Percentiles rank a stretch among this genome's conserved stretches.
phyloP scores from a whole-genome alignment of 2,113 vertebrate species.

The Menidia beryllina region DNA sequence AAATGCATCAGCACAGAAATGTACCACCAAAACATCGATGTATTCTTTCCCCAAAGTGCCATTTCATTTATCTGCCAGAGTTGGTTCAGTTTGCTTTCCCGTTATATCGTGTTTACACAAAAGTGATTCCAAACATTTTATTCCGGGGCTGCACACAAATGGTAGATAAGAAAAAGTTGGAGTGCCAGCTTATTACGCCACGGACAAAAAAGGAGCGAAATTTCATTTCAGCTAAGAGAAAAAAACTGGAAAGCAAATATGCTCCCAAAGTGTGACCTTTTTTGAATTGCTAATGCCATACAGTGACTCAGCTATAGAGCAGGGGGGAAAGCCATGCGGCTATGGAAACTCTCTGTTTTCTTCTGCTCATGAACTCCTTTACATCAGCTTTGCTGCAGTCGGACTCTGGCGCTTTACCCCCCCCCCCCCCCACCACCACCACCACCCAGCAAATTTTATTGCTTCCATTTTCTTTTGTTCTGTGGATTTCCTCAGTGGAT shows the following conservation, averaged over 20 bases:
- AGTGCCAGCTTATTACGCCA: conserved; percentile 4
- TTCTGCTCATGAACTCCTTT: conserved; percentile 26
- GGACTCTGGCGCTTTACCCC: not conserved
- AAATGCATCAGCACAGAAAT: conserved; percentile 4
- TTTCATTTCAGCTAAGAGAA: not conserved
- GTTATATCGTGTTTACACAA: conserved; percentile 28
- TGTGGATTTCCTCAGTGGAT: conserved; percentile 57
- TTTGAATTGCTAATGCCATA: not conserved
- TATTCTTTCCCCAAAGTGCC: conserved; percentile 2
- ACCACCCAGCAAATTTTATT: conserved; percentile 50
- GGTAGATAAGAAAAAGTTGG: conserved; percentile 11
- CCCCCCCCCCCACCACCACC: not conserved
- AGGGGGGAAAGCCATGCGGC: not conserved
- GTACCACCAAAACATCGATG: not conserved
- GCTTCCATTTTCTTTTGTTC: conserved; percentile 67
- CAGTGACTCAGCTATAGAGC: conserved; percentile 9
- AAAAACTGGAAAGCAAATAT: not conserved
- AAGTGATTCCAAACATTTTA: conserved; percentile 13
- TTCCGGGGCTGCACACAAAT: conserved; percentile 1
- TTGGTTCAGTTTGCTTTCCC: conserved; percentile 5
- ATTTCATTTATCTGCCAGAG: conserved; percentile 1
- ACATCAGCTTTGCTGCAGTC: conserved; percentile 42
- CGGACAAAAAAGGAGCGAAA: not conserved
- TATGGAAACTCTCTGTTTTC: conserved; percentile 41
- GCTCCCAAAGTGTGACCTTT: conserved; percentile 26